phyloP scores from a whole-genome alignment of 2,113 vertebrate genomes.

The Astatoreochromis straeleni region DNA sequence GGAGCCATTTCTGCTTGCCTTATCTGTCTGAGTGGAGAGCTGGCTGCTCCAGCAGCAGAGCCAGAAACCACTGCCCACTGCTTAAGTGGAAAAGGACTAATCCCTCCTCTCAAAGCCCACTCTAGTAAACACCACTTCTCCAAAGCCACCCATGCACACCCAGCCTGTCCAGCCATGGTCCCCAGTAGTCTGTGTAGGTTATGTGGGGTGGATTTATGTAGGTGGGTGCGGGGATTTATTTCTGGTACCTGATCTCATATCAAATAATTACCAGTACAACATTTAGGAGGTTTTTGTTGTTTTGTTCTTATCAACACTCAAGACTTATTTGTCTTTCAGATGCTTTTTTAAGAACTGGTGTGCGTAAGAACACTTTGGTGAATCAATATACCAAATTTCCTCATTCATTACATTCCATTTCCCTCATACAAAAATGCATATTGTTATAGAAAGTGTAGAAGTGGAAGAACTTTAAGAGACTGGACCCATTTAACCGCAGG shows the following conservation, averaged over 20 bases:
- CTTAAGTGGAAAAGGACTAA: constrained; percentile 63
- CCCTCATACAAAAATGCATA: not conserved
- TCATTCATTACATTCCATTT: constrained; percentile 13
- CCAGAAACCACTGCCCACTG: constrained; percentile 42
- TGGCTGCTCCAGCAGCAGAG: constrained; percentile 39
- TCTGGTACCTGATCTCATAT: constrained; percentile 29
- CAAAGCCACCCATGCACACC: constrained; percentile 56
- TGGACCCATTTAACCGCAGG: not conserved
- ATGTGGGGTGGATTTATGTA: not conserved
- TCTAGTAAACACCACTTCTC: constrained; percentile 53
- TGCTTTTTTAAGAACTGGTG: not conserved
- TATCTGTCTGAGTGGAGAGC: constrained; percentile 54
- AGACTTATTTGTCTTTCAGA: constrained; percentile 15
- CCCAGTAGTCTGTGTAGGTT: not conserved
- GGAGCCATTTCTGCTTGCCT: constrained; percentile 47
- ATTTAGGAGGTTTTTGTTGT: constrained; percentile 27
- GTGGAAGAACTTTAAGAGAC: not conserved
- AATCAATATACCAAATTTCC: constrained; percentile 17
- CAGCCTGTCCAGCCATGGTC: constrained; percentile 3
- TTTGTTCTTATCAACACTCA: not conserved
- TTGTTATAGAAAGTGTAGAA: not conserved
- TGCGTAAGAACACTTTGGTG: not conserved
- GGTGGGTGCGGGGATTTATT: not conserved
- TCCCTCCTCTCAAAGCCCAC: constrained; percentile 50
- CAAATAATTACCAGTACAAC: constrained; percentile 19